Percentiles rank a stretch among this genome's conserved stretches.
phyloP scores from a whole-genome alignment of 2,888 invertebrate species.

The Polyploca ridens region DNA sequence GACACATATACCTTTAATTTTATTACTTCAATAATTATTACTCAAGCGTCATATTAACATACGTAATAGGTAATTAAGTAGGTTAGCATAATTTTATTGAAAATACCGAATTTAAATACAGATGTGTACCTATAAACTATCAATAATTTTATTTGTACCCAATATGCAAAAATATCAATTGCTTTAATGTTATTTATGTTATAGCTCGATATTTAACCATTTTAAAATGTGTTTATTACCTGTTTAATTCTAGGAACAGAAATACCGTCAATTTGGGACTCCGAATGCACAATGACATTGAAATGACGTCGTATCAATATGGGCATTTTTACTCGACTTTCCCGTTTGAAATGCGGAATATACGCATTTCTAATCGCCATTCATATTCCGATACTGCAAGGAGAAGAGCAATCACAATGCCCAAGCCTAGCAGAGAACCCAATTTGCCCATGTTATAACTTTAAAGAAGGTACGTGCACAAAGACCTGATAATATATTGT shows the following conservation, averaged over 20 bases:
- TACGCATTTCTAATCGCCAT: conserved; percentile 82
- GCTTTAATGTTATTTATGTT: neutral
- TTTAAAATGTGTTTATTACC: neutral
- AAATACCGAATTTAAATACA: neutral
- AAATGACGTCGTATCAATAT: conserved; percentile 78
- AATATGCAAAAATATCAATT: neutral
- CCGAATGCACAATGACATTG: conserved; percentile 76
- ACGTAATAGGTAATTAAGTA: neutral
- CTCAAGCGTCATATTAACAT: neutral
- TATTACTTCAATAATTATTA: neutral
- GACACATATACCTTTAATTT: conserved; percentile 22
- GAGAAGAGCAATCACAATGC: conserved; percentile 85
- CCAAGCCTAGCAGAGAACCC: conserved; percentile 91
- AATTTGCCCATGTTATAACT: conserved; percentile 95
- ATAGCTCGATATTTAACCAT: conserved; percentile 10
- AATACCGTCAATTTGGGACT: conserved; percentile 32
- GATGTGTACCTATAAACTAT: neutral
- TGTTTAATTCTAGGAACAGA: conserved; percentile 38
- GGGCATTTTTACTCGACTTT: conserved; percentile 70
- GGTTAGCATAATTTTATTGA: neutral
- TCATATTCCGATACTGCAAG: conserved; percentile 81
- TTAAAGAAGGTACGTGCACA: conserved; percentile 89
- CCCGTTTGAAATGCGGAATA: conserved; percentile 76
- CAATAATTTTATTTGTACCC: neutral
- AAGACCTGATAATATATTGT: neutral